Evolutionary conservation across 2,797 vertebrate genomes (phyloP), one percentile per base, ranked within the genome.

Genomic region (Hyperoplus lanceolatus): DNA sequence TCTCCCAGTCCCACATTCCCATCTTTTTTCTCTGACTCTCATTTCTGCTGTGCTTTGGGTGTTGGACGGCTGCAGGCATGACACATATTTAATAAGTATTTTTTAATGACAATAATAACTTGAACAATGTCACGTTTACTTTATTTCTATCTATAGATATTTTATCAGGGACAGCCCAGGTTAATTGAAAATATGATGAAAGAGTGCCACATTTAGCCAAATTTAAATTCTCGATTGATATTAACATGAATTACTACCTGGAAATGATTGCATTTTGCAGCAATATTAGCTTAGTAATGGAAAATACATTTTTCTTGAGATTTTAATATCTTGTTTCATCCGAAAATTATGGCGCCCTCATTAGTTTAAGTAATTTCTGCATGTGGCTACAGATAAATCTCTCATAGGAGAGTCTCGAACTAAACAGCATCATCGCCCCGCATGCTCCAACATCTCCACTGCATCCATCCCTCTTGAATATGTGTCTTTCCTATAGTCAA

Each of bases 401-500:
- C 38, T 49, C 59, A 62, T 29, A 65, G 9, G n/a, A 4, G 61
- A 38, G 68, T 70, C 60, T 69, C 39, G 14, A 61, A 45, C 59
- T 51, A 73, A 66, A 55, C 67, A 71, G 60, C 77, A 84, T 62
- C 82, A 60, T 81, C 75, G 69, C 13, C 43, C n/a, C 12, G 48
- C 18, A 38, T 12, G n/a, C 18, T 39, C 38, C 36, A 53, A 51
- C n/a, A 39, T 55, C 62, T 41, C 66, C 51, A 72, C 54, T 75
- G 64, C 80, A 81, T 85, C 83, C 77, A 80, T 87, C 82, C 80
- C 71, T 72, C 73, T 76, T 80, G 83, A 79, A 89, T 85, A 85
- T 84, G 83, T 82, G 83, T 82, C 90, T 87, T 78, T 88, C 85
- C 83, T 87, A 29, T 29, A 59, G 89, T 87, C 85, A 92, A 92